Evolutionary conservation across 2,113 vertebrate species (phyloP).

Genomic region (Embiotoca jacksoni): DNA sequence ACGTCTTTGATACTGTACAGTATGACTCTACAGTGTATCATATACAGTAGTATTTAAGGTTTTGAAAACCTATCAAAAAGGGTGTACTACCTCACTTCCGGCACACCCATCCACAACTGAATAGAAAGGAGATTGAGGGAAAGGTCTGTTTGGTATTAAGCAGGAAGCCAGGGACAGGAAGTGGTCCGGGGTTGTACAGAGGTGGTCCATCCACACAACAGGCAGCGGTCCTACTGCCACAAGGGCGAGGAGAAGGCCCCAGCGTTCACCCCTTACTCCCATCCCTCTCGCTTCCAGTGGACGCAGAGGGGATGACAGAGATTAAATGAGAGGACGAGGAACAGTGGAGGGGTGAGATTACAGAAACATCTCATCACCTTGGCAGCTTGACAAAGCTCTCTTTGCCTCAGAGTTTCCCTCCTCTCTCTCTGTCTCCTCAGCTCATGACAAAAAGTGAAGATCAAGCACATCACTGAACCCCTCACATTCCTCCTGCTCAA

Average conservation of each 20-base stretch:
- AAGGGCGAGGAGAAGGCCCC: slow-evolving; percentile 54
- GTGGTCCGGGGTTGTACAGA: slow-evolving; percentile 72
- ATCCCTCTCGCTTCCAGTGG: slow-evolving; percentile 24
- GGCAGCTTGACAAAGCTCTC: slow-evolving; percentile 25
- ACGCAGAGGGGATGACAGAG: slow-evolving; percentile 31
- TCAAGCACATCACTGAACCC: slow-evolving; percentile 11
- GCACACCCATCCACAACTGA: slow-evolving; percentile 62
- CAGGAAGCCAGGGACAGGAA: slow-evolving; percentile 83
- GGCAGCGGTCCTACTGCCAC: slow-evolving; percentile 38
- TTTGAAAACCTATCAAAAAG: slow-evolving; percentile 27
- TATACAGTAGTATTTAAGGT: background rate
- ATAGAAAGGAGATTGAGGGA: slow-evolving; percentile 73
- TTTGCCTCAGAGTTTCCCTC: no score
- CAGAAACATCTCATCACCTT: slow-evolving; percentile 72
- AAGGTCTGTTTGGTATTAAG: slow-evolving; percentile 85
- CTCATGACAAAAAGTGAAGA: slow-evolving; percentile 15
- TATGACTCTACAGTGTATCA: background rate
- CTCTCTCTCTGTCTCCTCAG: slow-evolving; percentile 16
- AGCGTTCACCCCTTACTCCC: slow-evolving; percentile 51
- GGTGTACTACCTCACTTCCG: slow-evolving; percentile 33
- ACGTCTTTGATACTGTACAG: background rate
- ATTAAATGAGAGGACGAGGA: slow-evolving; percentile 50
- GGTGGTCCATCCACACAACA: slow-evolving; percentile 49
- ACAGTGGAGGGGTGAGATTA: slow-evolving; percentile 43
- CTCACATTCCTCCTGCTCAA: slow-evolving; percentile 45